phyloP scores from a whole-genome alignment of 2,797 vertebrate genomes.

The Tokudaia muenninki region DNA sequence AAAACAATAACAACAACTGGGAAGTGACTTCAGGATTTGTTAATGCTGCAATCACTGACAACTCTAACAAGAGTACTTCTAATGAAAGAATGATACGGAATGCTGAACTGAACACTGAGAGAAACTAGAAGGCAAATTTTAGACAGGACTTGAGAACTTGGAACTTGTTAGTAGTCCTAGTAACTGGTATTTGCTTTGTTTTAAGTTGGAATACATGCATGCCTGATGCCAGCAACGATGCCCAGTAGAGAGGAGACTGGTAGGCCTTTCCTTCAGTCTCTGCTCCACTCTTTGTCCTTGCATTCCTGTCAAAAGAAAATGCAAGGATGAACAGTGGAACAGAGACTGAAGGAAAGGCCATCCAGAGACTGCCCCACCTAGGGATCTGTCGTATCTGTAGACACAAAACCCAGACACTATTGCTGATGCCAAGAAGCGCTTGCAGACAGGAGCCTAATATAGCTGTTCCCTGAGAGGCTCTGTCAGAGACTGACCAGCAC shows the following conservation, averaged over 20 bases:
- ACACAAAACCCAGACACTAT: no score
- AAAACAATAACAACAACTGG: not conserved
- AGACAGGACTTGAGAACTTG: not conserved
- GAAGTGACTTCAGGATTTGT: not conserved
- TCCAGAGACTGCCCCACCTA: no score
- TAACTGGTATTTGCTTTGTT: not conserved
- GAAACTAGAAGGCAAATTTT: not conserved
- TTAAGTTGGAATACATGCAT: not conserved
- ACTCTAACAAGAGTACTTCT: not conserved
- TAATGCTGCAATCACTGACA: accelerated
- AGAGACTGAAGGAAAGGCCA: no score
- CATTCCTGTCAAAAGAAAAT: no score
- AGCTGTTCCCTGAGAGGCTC: no score
- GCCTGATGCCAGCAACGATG: not conserved
- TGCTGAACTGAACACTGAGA: not conserved
- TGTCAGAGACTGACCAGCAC: no score
- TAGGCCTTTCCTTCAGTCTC: not conserved
- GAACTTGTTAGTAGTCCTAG: not conserved
- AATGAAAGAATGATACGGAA: not conserved
- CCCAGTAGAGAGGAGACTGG: not conserved
- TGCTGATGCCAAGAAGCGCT: no score
- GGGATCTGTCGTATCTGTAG: no score
- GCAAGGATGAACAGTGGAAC: no score
- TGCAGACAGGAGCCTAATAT: no score
- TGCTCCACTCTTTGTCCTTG: no score